A percentile compares a stretch with the other conserved stretches of the same genome.
phyloP scores from a whole-genome alignment of 1,140 invertebrate species.

The Anoplophora glabripennis region DNA sequence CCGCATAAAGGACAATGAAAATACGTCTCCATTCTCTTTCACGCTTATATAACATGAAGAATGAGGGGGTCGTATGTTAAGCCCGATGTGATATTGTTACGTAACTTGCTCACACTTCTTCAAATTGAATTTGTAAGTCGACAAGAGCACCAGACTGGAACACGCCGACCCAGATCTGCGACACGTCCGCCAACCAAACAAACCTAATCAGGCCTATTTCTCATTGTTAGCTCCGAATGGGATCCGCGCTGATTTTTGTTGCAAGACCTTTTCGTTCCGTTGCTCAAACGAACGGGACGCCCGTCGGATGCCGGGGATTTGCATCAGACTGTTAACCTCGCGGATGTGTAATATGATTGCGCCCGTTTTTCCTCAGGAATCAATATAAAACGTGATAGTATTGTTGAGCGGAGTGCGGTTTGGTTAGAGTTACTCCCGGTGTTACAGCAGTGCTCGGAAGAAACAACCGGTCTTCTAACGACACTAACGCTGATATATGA shows the following conservation, averaged over 20 bases:
- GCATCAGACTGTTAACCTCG: slow-evolving; percentile 4
- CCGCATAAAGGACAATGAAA: no score
- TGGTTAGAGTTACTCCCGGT: neutral
- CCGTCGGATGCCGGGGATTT: neutral
- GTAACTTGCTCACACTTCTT: slow-evolving; percentile 27
- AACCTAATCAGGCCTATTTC: slow-evolving; percentile 33
- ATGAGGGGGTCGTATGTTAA: neutral
- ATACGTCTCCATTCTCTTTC: no score
- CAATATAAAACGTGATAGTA: slow-evolving; percentile 9
- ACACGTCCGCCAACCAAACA: slow-evolving; percentile 32
- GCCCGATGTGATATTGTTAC: slow-evolving; percentile 15
- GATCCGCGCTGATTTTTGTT: slow-evolving; percentile 21
- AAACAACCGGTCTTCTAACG: no score
- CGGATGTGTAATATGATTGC: slow-evolving; percentile 3
- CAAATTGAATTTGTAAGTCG: slow-evolving; percentile 33
- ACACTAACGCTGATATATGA: no score
- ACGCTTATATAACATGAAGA: no score
- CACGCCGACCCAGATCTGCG: slow-evolving; percentile 25
- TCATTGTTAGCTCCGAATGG: slow-evolving; percentile 30
- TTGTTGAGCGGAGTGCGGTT: slow-evolving; percentile 6
- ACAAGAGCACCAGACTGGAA: slow-evolving; percentile 29
- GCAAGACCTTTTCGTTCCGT: neutral
- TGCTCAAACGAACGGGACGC: neutral
- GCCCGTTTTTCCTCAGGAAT: slow-evolving; percentile 4
- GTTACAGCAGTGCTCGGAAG: no score